phyloP scores from a whole-genome alignment of 2,888 invertebrate species.

The Ophion ventricosus region DNA sequence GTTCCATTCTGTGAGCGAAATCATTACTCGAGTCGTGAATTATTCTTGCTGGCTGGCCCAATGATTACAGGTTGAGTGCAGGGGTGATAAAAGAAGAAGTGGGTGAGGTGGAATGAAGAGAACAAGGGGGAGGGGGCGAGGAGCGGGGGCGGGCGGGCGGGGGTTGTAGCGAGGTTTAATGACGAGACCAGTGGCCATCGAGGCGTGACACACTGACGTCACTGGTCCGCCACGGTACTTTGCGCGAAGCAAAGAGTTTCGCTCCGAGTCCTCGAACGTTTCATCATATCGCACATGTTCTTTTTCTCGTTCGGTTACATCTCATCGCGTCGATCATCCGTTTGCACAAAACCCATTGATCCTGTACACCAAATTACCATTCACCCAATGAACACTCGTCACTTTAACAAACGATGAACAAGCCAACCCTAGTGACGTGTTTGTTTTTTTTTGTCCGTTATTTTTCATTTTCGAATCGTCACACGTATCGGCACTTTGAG shows the following conservation, averaged over 20 bases:
- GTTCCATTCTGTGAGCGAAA: slow-evolving; percentile 45
- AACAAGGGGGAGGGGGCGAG: neutral
- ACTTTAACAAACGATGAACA: no score
- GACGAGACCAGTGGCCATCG: slow-evolving; percentile 80
- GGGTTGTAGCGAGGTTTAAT: slow-evolving; percentile 75
- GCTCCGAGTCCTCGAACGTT: slow-evolving; percentile 66
- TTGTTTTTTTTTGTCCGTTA: no score
- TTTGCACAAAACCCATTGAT: slow-evolving; percentile 12
- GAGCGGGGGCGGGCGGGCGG: slow-evolving; percentile 66
- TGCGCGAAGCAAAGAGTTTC: slow-evolving; percentile 44
- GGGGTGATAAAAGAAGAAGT: slow-evolving; percentile 18
- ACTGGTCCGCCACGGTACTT: slow-evolving; percentile 69
- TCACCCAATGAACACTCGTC: neutral
- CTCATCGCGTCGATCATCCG: neutral
- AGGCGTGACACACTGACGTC: slow-evolving; percentile 82
- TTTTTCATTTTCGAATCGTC: neutral
- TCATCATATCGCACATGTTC: slow-evolving; percentile 57
- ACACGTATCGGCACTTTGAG: neutral
- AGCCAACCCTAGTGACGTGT: no score
- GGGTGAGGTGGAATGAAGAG: slow-evolving; percentile 36
- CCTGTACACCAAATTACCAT: neutral
- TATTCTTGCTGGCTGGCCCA: slow-evolving; percentile 58
- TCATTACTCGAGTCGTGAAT: slow-evolving; percentile 54
- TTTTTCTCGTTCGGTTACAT: slow-evolving; percentile 36
- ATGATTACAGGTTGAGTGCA: slow-evolving; percentile 58